These are phyloP conservation scores for Archips xylosteana DNA, from an alignment of 2,888 invertebrate genomes.

Conservation along the genomic window DNA sequence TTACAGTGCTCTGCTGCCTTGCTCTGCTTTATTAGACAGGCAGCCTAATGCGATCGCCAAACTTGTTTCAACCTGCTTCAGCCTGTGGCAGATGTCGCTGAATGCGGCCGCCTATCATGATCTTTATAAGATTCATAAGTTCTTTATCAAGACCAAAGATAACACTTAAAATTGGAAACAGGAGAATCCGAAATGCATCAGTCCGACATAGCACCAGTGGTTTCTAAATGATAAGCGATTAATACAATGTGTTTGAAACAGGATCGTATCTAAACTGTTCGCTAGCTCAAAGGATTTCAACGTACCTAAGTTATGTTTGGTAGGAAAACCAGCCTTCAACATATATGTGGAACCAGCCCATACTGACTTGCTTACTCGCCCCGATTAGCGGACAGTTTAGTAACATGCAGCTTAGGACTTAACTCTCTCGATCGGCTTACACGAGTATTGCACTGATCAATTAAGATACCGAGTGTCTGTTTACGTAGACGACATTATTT, in stretches of 20 bases:
- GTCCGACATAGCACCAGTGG: background rate
- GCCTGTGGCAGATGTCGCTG: too few relatives aligned
- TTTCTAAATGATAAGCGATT: conserved; percentile 10
- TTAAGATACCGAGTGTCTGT: background rate
- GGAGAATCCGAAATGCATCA: background rate
- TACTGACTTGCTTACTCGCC: conserved; percentile 13
- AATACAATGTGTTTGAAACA: conserved; percentile 24
- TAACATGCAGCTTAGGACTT: conserved; percentile 9
- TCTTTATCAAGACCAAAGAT: background rate
- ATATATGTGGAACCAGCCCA: conserved; percentile 29
- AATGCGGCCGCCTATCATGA: too few relatives aligned
- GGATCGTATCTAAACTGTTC: conserved; percentile 24
- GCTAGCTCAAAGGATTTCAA: conserved; percentile 23
- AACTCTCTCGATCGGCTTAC: background rate
- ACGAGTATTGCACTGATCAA: conserved; percentile 4
- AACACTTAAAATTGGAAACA: background rate
- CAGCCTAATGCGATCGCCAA: too few relatives aligned
- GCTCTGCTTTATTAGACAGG: too few relatives aligned
- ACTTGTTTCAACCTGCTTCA: too few relatives aligned
- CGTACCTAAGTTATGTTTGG: conserved; percentile 16
- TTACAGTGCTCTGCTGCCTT: too few relatives aligned
- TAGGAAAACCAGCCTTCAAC: conserved; percentile 32
- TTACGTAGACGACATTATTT: background rate
- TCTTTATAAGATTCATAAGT: too few relatives aligned
- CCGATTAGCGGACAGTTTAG: conserved; percentile 11